phyloP scores from a whole-genome alignment of 2,113 vertebrate genomes.

The Anser brachyrhynchus region DNA sequence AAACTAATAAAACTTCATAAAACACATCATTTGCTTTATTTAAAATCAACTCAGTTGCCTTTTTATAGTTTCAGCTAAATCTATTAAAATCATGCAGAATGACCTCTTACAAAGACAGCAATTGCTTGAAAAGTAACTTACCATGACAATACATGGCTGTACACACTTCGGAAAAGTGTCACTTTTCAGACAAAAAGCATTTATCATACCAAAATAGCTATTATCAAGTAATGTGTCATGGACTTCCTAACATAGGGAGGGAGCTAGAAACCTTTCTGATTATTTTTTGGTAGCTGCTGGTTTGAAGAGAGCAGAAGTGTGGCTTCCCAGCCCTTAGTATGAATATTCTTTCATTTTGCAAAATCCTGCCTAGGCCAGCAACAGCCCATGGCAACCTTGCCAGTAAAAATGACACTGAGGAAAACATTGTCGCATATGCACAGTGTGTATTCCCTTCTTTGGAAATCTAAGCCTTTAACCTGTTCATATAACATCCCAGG shows the following conservation, averaged over 20 bases:
- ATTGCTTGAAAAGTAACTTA: constrained; percentile 36
- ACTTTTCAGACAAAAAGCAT: constrained; percentile 28
- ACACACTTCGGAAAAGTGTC: constrained; percentile 13
- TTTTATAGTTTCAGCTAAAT: constrained; percentile 12
- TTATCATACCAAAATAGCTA: not conserved
- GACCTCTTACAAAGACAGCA: constrained; percentile 44
- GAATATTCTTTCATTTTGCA: not conserved
- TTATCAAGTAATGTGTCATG: constrained; percentile 16
- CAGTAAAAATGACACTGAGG: not conserved
- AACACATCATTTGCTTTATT: not conserved
- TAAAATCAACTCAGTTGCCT: not conserved
- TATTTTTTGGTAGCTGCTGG: not conserved
- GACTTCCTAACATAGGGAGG: not conserved
- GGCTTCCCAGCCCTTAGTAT: not conserved
- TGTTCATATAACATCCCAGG: not conserved
- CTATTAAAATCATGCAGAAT: constrained; percentile 39
- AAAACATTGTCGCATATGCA: not conserved
- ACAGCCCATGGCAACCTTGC: not conserved
- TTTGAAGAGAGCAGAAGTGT: not conserved
- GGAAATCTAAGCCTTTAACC: not conserved
- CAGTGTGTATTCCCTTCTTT: not conserved
- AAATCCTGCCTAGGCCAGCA: not conserved
- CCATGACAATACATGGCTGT: constrained; percentile 1
- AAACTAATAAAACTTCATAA: constrained; percentile 33
- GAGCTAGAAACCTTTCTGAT: not conserved